Evolutionary conservation across 2,797 vertebrate species (phyloP).

Genomic region (Sebastes nivosus): DNA sequence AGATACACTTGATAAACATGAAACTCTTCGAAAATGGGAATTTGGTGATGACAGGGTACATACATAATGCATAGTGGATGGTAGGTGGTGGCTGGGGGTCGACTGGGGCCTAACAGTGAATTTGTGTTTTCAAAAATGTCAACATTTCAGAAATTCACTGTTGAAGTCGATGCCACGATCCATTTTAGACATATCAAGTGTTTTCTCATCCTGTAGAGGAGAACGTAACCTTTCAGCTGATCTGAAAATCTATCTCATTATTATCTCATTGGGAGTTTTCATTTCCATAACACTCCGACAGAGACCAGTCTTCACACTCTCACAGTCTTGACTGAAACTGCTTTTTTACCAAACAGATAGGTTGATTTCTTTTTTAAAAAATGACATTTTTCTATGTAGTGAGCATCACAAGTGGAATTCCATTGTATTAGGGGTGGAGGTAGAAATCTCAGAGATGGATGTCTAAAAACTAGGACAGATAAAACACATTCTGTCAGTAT

Average conservation of each 20-base stretch:
- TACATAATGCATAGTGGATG: background rate
- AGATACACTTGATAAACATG: background rate
- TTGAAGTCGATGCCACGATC: background rate
- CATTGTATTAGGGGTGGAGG: background rate
- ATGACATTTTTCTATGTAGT: background rate
- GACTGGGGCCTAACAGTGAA: background rate
- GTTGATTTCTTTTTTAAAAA: background rate
- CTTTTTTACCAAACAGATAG: background rate
- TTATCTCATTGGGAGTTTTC: background rate
- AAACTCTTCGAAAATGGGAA: rapidly evolving
- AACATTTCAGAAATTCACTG: background rate
- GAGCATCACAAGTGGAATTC: background rate
- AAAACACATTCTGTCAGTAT: background rate
- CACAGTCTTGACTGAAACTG: background rate
- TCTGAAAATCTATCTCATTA: background rate
- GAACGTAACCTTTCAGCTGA: background rate
- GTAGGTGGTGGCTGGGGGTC: background rate
- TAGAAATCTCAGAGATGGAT: background rate
- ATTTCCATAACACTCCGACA: background rate
- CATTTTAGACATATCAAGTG: background rate
- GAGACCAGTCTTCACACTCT: background rate
- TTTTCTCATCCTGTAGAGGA: background rate
- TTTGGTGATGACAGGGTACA: background rate
- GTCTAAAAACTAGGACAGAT: background rate
- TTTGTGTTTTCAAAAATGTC: background rate